phyloP scores from a whole-genome alignment of 2,888 invertebrate genomes.

The Merodon equestris region DNA sequence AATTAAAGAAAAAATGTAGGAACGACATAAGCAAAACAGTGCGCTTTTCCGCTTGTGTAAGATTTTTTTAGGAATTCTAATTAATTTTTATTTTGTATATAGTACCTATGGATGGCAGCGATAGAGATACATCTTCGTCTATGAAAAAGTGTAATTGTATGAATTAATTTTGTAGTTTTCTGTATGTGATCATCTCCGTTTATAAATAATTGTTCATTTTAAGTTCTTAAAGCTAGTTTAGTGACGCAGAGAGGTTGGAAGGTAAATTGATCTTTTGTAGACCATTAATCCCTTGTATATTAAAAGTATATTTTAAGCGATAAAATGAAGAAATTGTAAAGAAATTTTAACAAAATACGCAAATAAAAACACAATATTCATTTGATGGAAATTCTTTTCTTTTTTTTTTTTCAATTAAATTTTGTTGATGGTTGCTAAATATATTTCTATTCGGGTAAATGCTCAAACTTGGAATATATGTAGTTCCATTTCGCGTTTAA shows the following conservation, averaged over 20 bases:
- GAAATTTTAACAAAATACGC: slow-evolving; percentile 39
- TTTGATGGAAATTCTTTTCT: slow-evolving; percentile 23
- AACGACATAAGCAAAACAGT: slow-evolving; percentile 13
- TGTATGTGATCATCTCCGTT: slow-evolving; percentile 35
- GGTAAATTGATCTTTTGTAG: slow-evolving; percentile 13
- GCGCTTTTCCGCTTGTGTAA: slow-evolving; percentile 57
- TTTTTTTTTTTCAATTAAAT: too few relatives aligned
- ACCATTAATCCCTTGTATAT: slow-evolving; percentile 35
- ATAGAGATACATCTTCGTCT: too few relatives aligned
- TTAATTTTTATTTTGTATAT: slow-evolving; percentile 4
- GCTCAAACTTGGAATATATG: too few relatives aligned
- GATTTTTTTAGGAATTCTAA: slow-evolving; percentile 4
- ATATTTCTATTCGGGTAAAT: too few relatives aligned
- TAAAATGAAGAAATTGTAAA: slow-evolving; percentile 29
- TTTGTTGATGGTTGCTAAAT: not conserved
- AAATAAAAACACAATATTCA: slow-evolving; percentile 58
- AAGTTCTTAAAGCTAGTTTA: not conserved
- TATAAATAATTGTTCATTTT: slow-evolving; percentile 12
- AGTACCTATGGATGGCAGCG: too few relatives aligned
- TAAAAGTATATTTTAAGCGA: slow-evolving; percentile 26
- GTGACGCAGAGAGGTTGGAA: not conserved
- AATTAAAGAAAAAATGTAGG: slow-evolving; percentile 17
- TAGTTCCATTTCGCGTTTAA: too few relatives aligned
- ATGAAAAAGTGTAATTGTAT: too few relatives aligned
- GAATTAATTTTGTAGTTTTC: too few relatives aligned